phyloP scores from a whole-genome alignment of 2,113 vertebrate species.

The Pelecanoides urinatrix region DNA sequence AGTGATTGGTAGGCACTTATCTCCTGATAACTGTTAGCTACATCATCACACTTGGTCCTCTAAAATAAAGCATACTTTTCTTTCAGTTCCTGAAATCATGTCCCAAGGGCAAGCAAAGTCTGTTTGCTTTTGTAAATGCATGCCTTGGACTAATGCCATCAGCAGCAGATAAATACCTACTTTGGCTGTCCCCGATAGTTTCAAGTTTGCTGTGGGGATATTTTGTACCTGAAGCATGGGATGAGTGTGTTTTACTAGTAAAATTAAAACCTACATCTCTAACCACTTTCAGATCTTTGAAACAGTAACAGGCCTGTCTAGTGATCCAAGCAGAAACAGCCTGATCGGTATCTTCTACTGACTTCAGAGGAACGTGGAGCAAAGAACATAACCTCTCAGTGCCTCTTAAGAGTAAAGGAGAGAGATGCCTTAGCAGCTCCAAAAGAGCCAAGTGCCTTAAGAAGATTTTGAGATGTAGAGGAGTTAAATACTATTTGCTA shows the following conservation, averaged over 20 bases:
- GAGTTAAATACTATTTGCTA: not conserved
- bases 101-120: not conserved
- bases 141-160: not conserved
- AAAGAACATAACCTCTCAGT: not conserved
- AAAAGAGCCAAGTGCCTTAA: not conserved
- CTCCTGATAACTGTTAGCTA: not conserved
- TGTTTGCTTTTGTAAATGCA: not conserved
- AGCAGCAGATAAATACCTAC: not conserved
- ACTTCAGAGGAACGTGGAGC: not conserved
- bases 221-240: not conserved
- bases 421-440: not conserved
- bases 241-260: not conserved
- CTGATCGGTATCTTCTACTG: not conserved
- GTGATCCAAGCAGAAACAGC: not conserved
- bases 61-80: not conserved
- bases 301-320: not conserved
- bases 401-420: not conserved
- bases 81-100: not conserved
- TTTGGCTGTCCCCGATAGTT: not conserved
- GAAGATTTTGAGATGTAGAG: not conserved
- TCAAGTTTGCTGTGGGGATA: fast-evolving
- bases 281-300: not conserved
- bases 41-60: not conserved
- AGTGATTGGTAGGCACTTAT: not conserved
- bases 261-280: not conserved